Percentiles rank a stretch among this genome's conserved stretches.
These are phyloP conservation scores for Cryptomyrus ogoouensis DNA, from an alignment of 2,113 vertebrate genomes.

Conservation along the genomic window DNA sequence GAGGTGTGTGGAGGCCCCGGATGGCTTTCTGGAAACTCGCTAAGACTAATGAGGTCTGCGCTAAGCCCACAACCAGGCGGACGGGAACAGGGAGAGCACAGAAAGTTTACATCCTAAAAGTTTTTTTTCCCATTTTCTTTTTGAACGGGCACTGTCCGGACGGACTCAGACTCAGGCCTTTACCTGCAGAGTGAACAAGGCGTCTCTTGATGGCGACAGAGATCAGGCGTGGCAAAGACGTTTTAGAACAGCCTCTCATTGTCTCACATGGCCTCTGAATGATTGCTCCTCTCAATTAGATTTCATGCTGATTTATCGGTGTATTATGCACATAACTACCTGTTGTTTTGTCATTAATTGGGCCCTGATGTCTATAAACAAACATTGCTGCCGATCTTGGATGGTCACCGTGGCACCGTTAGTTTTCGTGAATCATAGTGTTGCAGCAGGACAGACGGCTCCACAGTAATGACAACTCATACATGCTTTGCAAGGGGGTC, in stretches of 20 bases:
- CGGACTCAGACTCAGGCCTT: background rate
- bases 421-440: conserved; percentile 55
- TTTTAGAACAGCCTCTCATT: background rate
- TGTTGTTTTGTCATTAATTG: background rate
- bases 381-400: background rate
- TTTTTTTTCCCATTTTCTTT: background rate
- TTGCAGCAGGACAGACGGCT: conserved; percentile 57
- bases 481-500: conserved; percentile 61
- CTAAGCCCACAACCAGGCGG: background rate
- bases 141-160: background rate
- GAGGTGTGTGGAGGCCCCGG: background rate
- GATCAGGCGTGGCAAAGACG: background rate
- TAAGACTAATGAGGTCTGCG: background rate
- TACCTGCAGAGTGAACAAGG: background rate
- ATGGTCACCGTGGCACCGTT: background rate
- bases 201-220: background rate
- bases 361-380: background rate
- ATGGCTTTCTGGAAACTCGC: background rate
- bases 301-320: conserved; percentile 5
- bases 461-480: conserved; percentile 53
- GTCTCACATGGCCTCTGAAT: background rate
- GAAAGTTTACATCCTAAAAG: background rate
- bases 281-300: conserved; percentile 7
- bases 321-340: background rate
- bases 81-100: background rate